Conservation (phyloP, 2,797 vertebrate species). For the Danio choprae region DNA sequence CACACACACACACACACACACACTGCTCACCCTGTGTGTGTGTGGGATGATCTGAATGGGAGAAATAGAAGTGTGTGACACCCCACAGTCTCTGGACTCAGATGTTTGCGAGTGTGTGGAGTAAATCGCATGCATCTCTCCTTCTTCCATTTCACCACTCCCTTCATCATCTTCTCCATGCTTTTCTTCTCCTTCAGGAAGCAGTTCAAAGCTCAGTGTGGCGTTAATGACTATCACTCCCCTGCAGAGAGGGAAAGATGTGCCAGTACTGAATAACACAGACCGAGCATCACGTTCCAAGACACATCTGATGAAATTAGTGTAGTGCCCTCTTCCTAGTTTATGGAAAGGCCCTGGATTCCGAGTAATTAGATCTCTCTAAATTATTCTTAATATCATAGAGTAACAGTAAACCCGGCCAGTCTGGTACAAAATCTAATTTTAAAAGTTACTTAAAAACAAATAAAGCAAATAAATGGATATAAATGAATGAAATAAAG, state of each 20-base stretch:
- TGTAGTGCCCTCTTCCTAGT: too few relatives aligned
- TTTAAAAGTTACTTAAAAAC: too few relatives aligned
- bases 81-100: slow-evolving; percentile 68
- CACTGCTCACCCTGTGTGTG: slow-evolving; percentile 75
- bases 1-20: not conserved
- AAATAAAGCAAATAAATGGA: too few relatives aligned
- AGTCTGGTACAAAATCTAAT: too few relatives aligned
- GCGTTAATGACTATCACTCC: slow-evolving; percentile 82
- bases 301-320: not conserved
- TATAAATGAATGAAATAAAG: too few relatives aligned
- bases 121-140: slow-evolving; percentile 67
- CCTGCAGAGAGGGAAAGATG: slow-evolving; percentile 68
- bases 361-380: too few relatives aligned
- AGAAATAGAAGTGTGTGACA: slow-evolving; percentile 53
- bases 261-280: slow-evolving; percentile 28
- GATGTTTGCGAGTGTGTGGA: slow-evolving; percentile 57
- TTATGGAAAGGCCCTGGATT: too few relatives aligned
- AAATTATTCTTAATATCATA: too few relatives aligned
- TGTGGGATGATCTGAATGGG: slow-evolving; percentile 47
- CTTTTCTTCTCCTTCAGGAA: slow-evolving; percentile 65
- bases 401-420: too few relatives aligned
- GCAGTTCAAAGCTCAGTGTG: slow-evolving; percentile 81
- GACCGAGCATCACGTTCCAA: slow-evolving; percentile 4
- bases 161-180: slow-evolving; percentile 4
- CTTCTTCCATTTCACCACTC: slow-evolving; percentile 25